These are phyloP conservation scores for Chlamydotis undulata DNA, from an alignment of 2,113 vertebrate species.

Conservation along the genomic window DNA sequence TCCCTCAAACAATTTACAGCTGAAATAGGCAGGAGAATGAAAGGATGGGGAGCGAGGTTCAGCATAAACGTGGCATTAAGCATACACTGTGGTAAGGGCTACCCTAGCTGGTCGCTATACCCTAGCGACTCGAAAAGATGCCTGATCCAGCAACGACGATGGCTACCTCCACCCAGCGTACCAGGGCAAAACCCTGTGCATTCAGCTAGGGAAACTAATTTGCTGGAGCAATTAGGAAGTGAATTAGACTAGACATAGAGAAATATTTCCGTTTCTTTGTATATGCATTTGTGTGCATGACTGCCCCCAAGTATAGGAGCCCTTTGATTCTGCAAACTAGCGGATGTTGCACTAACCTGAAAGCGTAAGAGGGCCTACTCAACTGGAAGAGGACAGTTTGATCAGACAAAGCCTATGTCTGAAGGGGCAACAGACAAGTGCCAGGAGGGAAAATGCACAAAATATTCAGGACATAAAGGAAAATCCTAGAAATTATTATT, in stretches of 20 bases:
- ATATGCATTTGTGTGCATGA: constrained; percentile 45
- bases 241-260: constrained; percentile 14
- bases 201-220: constrained; percentile 10
- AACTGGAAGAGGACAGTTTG: constrained; percentile 36
- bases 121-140: neutral
- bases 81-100: neutral
- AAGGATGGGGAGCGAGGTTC: neutral
- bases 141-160: neutral
- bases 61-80: neutral
- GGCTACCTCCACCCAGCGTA: neutral
- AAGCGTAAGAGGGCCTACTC: neutral
- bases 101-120: too few relatives aligned
- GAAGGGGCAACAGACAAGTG: neutral
- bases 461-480: neutral
- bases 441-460: neutral
- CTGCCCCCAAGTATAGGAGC: neutral
- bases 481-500: neutral
- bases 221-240: constrained; percentile 47
- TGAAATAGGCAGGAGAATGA: neutral
- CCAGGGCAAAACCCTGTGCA: neutral
- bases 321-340: constrained; percentile 41
- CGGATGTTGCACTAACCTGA: constrained; percentile 9
- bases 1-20: neutral
- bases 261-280: constrained; percentile 52
- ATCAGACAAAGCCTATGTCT: neutral